Base-by-base conservation (phyloP, 2,888 invertebrate species). In the Troides aeacus region DNA sequence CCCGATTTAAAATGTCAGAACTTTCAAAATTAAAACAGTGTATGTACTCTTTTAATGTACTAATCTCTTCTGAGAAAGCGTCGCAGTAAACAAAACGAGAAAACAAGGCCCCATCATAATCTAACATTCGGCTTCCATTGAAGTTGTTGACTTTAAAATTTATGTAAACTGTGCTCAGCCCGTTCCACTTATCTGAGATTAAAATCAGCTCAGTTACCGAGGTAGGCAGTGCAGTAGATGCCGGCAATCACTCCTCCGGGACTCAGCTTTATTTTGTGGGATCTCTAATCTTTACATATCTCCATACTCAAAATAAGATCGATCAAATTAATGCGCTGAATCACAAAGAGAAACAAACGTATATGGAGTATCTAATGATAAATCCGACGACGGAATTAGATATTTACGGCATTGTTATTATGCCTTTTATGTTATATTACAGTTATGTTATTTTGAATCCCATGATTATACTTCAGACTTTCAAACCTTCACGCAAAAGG, bases 281-380 rank as follows among this genome's bases (percentile, higher is more conserved):
- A 81, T 81, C 87, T 88, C 89, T 84, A 77, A 81, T 80, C 85
- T 89, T 88, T 84, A 87, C 88, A 86, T 85, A 90, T 90, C 90
- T 92, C 90, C 90, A 91, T 90, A 90, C 89, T 92, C 90, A 90
- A 91, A 87, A 89, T 82, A 83, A 86, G 87, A 90, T 91, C 90
- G 87, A 92, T 92, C 91, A 91, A 85, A 88, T 85, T 84, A 82
- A 85, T 87, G 85, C 85, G 80, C 62, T 64, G 62, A 66, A 71
- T 68, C 69, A 69, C 69, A 70, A 70, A 64, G 30, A 68, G 64
- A 62, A 63, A 62, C 64, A 24, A 30, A 8, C n/a, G 10, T 53
- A 65, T 66, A 30, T 53, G 10, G n/a, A 46, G 24, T 62, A 17
- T 62, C 46, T 23, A 6, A 18, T 17, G 50, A 24, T 50, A 23